Percentiles rank a stretch among this genome's conserved stretches.
These are phyloP conservation scores for Drosophila bunnanda DNA, from an alignment of 2,888 invertebrate genomes.

Conservation along the genomic window DNA sequence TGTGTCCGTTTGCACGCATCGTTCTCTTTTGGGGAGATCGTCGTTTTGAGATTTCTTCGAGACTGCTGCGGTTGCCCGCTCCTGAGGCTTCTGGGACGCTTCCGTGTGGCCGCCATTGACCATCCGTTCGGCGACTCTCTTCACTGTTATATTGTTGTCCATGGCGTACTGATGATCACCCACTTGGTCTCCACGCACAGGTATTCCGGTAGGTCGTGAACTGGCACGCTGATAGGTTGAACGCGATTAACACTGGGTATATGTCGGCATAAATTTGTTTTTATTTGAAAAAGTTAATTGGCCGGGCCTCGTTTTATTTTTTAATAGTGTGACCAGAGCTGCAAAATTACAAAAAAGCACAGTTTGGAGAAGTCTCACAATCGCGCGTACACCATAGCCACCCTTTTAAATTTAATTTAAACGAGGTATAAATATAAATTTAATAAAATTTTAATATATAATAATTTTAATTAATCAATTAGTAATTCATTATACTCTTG, in stretches of 20 bases:
- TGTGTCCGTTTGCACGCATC: conserved; percentile 12
- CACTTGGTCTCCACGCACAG: conserved; percentile 48
- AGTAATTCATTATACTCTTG: too few species aligned
- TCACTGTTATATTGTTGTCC: neutral
- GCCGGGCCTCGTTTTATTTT: neutral
- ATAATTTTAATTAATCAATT: too few species aligned
- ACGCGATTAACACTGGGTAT: neutral
- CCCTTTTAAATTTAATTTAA: too few species aligned
- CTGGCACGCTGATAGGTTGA: conserved; percentile 27
- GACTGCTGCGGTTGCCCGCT: neutral
- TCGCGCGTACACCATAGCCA: too few species aligned
- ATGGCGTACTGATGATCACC: conserved; percentile 14
- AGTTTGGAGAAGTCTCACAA: too few species aligned
- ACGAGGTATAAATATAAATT: too few species aligned
- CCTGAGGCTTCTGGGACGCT: neutral
- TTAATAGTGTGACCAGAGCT: neutral
- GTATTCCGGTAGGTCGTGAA: conserved; percentile 50
- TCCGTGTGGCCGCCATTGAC: neutral
- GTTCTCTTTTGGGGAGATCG: neutral
- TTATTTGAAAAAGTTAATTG: neutral
- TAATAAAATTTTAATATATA: too few species aligned
- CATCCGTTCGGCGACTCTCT: neutral
- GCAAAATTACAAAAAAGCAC: neutral
- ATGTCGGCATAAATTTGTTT: too few species aligned
- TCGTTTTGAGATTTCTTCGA: neutral